phyloP scores from a whole-genome alignment of 2,888 invertebrate genomes.

The Rugalucina vietnamica region DNA sequence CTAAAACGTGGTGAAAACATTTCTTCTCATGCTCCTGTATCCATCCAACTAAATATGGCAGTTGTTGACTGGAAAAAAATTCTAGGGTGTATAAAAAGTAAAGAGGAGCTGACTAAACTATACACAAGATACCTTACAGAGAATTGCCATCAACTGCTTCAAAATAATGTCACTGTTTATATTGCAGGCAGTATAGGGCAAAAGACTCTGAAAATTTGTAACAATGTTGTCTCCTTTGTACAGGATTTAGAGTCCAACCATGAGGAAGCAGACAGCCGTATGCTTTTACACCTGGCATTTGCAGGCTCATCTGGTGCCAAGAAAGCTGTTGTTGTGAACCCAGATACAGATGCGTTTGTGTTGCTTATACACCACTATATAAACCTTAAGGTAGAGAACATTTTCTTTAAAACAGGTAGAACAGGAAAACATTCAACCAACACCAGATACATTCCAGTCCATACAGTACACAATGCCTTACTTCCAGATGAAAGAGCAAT shows the following conservation, averaged over 20 bases:
- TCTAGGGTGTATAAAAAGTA: background rate
- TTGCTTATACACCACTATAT: background rate
- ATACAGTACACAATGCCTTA: background rate
- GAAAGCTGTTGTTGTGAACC: background rate
- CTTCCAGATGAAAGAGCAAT: background rate
- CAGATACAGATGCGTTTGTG: background rate
- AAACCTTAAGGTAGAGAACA: background rate
- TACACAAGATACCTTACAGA: background rate
- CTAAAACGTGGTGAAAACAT: background rate
- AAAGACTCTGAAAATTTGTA: background rate
- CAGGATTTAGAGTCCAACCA: background rate
- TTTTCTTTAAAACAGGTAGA: background rate
- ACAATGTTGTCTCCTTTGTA: background rate
- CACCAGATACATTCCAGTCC: background rate
- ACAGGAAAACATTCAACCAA: background rate
- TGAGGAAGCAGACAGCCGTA: background rate
- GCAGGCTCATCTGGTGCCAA: background rate
- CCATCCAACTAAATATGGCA: background rate
- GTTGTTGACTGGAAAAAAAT: slow-evolving; percentile 5
- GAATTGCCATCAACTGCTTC: background rate
- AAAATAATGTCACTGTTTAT: background rate
- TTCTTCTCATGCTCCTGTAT: background rate
- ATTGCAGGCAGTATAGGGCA: background rate
- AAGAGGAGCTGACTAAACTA: background rate
- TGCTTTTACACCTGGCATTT: background rate